Evolutionary conservation across 2,113 vertebrate genomes (phyloP), one percentile per base, ranked within the genome.

Genomic region (Tachycineta bicolor): DNA sequence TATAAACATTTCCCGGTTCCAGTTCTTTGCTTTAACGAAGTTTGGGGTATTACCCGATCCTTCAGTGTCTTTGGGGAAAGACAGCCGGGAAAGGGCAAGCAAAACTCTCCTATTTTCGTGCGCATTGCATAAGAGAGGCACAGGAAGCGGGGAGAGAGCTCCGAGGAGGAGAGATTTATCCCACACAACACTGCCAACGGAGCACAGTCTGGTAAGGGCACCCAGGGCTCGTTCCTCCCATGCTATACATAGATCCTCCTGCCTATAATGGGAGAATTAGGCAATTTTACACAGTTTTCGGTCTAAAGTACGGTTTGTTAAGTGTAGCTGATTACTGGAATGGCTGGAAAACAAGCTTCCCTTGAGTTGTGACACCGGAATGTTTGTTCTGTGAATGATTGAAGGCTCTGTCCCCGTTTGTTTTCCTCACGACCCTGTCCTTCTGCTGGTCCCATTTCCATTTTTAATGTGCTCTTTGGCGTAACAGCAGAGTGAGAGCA

Each of bases 91-190:
- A 91, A 85, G 80, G 89, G 75, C 77, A 93, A 90, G 47, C 76
- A 49, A 59, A 65, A 21, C 59, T 59, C 89, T 87, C 83, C 94
- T 89, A 75, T 94, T 94, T 95, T 84, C 77, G 49, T 77, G 80
- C 58, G 91, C 60, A 63, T 97, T 97, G 80, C 95, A 89, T 96
- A 98, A 97, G 92, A 94, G 79, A 80, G 97, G 94, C 74, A 75
- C 69, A 89, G 81, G 83, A 87, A 94, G 95, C 50, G 33, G 53
- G 91, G 81, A n/a, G 93, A 90, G 62, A 78, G 47, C 90, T 83
- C 82, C 68, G 77, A 77, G 87, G 94, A 69, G 86, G 83, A 95
- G 87, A 87, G 79, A 96, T 96, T 94, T 96, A 95, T 96, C 89
- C 97, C 95, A 95, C 96, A 76, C 85, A 80, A 12, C 78, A n/a